Evolutionary conservation across 2,797 vertebrate species (phyloP).

Genomic region (Notamacropus eugenii): DNA sequence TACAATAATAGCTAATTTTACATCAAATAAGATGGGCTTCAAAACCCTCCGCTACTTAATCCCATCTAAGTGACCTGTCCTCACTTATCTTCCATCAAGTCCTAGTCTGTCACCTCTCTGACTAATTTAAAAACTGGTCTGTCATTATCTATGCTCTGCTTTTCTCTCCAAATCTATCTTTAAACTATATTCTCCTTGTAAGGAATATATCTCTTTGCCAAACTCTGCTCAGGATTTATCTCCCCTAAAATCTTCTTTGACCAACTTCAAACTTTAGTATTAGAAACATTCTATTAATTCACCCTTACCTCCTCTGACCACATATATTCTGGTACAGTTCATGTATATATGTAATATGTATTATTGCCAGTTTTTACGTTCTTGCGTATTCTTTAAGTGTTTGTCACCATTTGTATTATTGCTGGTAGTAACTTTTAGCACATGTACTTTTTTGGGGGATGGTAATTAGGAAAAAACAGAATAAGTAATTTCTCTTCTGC

Average conservation of each 20-base stretch:
- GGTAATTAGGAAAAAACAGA: background rate
- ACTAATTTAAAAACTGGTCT: background rate
- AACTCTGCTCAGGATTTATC: conserved; percentile 30
- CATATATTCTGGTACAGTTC: conserved; percentile 35
- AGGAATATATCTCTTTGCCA: background rate
- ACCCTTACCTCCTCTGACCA: conserved; percentile 11
- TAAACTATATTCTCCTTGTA: background rate
- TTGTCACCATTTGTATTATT: conserved; percentile 3
- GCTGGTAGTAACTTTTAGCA: background rate
- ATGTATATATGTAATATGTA: rapidly evolving
- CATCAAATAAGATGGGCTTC: too few relatives aligned
- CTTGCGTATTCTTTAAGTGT: conserved; percentile 29
- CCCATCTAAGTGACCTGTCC: background rate
- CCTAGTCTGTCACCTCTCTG: background rate
- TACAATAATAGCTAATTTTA: too few relatives aligned
- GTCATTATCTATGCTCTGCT: background rate
- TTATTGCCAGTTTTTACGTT: background rate
- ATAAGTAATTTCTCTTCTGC: background rate
- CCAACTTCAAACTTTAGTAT: background rate
- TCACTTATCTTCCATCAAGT: background rate
- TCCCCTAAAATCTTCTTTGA: conserved; percentile 35
- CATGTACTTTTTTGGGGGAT: background rate
- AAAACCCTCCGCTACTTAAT: too few relatives aligned
- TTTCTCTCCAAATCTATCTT: background rate
- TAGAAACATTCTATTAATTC: conserved; percentile 28